Conservation (phyloP, 2,797 vertebrate genomes). For the Enteromius treurensis region DNA sequence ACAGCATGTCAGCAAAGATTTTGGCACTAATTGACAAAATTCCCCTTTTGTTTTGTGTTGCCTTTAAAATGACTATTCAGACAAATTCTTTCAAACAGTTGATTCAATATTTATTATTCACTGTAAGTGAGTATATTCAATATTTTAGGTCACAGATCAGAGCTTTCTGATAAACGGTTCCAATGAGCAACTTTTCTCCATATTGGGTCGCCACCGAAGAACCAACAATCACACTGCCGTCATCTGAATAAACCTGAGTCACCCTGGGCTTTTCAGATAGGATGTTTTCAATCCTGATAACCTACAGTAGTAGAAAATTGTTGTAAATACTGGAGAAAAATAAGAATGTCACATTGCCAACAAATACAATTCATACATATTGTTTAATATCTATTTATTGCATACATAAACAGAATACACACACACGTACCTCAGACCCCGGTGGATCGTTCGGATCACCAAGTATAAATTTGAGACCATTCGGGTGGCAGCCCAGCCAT, state of each 20-base stretch:
- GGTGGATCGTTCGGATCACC: not conserved
- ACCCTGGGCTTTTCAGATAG: slow-evolving; percentile 62
- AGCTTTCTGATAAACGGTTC: slow-evolving; percentile 88
- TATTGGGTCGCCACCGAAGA: slow-evolving; percentile 83
- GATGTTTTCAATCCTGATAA: slow-evolving; percentile 64
- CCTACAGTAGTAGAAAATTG: slow-evolving; percentile 40
- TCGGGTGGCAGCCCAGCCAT: slow-evolving; percentile 82
- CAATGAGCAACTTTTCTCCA: slow-evolving; percentile 84
- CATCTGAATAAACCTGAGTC: slow-evolving; percentile 76
- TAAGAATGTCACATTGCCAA: not conserved
- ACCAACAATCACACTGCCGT: slow-evolving; percentile 83
- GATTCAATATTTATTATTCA: not conserved
- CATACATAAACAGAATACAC: not conserved
- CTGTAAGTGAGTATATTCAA: not conserved
- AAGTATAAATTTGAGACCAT: slow-evolving; percentile 69
- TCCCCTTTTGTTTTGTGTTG: not conserved
- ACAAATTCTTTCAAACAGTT: not conserved
- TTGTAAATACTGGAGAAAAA: not conserved
- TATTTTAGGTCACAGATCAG: slow-evolving; percentile 83
- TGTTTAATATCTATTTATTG: not conserved
- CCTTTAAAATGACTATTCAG: not conserved
- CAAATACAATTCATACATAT: not conserved
- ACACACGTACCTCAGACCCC: not conserved
- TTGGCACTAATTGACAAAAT: not conserved
- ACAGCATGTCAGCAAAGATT: not conserved